These are phyloP conservation scores for Drosophila crucigera DNA, from an alignment of 2,888 invertebrate genomes.

Conservation along the genomic window DNA sequence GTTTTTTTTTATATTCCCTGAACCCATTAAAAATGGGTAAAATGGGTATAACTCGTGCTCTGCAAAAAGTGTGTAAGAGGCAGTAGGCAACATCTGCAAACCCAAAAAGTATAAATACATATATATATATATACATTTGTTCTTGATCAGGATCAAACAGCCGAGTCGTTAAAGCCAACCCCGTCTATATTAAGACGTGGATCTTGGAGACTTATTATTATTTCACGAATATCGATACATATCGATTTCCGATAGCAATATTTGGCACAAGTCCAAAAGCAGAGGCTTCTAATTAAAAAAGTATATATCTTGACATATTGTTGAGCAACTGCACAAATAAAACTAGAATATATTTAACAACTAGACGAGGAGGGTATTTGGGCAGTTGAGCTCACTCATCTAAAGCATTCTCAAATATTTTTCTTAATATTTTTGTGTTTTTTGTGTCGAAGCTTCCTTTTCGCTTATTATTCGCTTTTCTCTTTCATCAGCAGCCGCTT, in stretches of 20 bases:
- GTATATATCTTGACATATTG: background rate
- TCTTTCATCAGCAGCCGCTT: background rate
- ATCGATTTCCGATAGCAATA: background rate
- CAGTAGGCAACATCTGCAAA: background rate
- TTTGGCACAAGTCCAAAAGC: background rate
- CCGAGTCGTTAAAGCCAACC: background rate
- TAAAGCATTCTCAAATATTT: background rate
- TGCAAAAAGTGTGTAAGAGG: background rate
- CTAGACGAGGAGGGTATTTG: background rate
- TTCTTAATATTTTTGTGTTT: background rate
- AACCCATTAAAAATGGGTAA: background rate
- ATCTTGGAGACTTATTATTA: background rate
- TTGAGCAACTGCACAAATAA: background rate
- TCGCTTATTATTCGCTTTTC: slow-evolving; percentile 4
- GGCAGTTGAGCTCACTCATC: background rate
- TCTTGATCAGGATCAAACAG: background rate
- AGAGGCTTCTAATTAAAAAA: background rate
- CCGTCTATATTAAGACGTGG: background rate
- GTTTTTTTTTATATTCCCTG: background rate
- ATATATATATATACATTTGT: background rate
- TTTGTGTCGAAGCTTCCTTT: slow-evolving; percentile 1
- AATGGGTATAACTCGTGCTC: background rate
- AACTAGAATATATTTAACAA: background rate
- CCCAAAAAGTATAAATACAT: background rate
- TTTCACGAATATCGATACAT: background rate